Conservation (phyloP, 1,140 invertebrate species). For the Orchesella cincta region DNA sequence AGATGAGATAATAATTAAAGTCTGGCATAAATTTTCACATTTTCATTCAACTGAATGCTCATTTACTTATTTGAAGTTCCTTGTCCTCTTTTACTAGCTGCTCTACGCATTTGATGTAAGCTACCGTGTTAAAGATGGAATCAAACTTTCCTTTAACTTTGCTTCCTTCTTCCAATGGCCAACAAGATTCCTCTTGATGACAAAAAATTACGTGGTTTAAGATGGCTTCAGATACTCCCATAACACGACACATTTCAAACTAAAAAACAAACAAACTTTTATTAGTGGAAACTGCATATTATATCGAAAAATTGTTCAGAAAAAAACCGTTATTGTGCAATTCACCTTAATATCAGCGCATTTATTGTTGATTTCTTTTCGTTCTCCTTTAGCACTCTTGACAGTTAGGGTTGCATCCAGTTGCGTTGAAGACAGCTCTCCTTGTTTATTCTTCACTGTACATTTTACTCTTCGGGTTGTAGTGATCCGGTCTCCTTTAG, state of each 20-base stretch:
- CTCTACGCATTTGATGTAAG: constrained; percentile 91
- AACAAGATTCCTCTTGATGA: constrained; percentile 96
- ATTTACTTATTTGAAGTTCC: constrained; percentile 57
- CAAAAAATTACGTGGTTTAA: constrained; percentile 97
- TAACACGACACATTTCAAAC: constrained; percentile 63
- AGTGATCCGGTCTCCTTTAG: constrained; percentile 62
- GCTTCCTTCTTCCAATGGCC: constrained; percentile 93
- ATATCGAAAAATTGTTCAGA: too few relatives aligned
- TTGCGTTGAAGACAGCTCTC: constrained; percentile 63
- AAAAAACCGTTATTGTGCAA: background rate
- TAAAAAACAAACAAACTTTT: constrained; percentile 28
- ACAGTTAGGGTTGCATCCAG: constrained; percentile 67
- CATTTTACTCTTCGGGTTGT: constrained; percentile 67
- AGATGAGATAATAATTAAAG: constrained; percentile 28
- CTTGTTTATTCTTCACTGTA: constrained; percentile 61
- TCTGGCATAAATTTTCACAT: constrained; percentile 55
- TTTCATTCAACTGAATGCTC: constrained; percentile 48
- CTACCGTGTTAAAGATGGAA: constrained; percentile 93
- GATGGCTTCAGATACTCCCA: constrained; percentile 92
- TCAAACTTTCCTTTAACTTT: constrained; percentile 95
- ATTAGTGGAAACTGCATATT: too few relatives aligned
- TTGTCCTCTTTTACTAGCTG: constrained; percentile 72
- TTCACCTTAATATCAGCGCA: constrained; percentile 69
- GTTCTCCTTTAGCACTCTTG: constrained; percentile 53
- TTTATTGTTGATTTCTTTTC: constrained; percentile 63